These are phyloP conservation scores for Sinocyclocheilus grahami DNA, from an alignment of 2,113 vertebrate species.

Conservation along the genomic window DNA sequence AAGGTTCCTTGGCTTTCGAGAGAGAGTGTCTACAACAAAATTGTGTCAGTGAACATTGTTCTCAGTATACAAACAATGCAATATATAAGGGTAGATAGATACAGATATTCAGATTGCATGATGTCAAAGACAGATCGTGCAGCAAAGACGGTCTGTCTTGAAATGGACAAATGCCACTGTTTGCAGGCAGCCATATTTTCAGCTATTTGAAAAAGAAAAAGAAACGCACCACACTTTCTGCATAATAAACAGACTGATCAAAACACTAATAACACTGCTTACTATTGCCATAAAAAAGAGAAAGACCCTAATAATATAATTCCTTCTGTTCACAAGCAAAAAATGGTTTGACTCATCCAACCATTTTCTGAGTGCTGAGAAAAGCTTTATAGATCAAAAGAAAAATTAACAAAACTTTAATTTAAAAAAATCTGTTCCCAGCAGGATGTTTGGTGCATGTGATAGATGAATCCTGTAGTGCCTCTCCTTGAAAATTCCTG, in stretches of 20 bases:
- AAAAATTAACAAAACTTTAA: conserved; percentile 16
- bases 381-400: conserved; percentile 33
- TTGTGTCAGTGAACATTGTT: conserved; percentile 27
- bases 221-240: conserved; percentile 50
- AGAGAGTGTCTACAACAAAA: conserved; percentile 18
- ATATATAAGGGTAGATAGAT: conserved; percentile 42
- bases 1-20: conserved; percentile 70
- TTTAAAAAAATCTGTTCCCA: conserved; percentile 13
- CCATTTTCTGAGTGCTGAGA: not conserved
- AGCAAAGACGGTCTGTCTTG: conserved; percentile 24
- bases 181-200: conserved; percentile 40
- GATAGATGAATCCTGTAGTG: not conserved
- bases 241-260: conserved; percentile 61
- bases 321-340: conserved; percentile 36
- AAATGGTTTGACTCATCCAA: conserved; percentile 6
- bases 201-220: conserved; percentile 32
- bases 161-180: conserved; percentile 23
- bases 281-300: conserved; percentile 63
- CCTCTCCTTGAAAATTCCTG: conserved; percentile 27
- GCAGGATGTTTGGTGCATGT: conserved; percentile 2
- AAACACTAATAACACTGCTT: conserved; percentile 63
- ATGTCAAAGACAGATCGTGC: conserved; percentile 28
- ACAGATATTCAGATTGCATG: conserved; percentile 49
- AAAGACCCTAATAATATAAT: conserved; percentile 18
- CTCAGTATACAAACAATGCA: conserved; percentile 47